Evolutionary conservation across 2,888 invertebrate species (phyloP).

Genomic region (Drosophila pseudotakahashii): DNA sequence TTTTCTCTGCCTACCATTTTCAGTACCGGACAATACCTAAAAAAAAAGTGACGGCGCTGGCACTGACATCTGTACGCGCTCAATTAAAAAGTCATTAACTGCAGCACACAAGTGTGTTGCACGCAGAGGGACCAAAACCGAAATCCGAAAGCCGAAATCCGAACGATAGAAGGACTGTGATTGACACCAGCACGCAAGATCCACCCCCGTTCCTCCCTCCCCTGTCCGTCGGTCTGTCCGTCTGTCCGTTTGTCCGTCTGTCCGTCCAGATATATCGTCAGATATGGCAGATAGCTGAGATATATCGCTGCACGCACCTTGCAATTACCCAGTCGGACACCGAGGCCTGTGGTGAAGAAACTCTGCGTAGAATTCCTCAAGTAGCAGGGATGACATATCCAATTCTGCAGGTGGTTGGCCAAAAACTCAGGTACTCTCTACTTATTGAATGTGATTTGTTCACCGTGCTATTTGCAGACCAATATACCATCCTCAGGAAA

Average conservation of each 20-base stretch:
- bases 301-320: conserved; percentile 51
- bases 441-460: neutral
- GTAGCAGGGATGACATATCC: conserved; percentile 3
- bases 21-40: conserved; percentile 51
- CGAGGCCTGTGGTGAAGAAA: conserved; percentile 2
- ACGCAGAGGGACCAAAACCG: neutral
- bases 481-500: no score
- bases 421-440: neutral
- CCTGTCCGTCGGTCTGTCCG: neutral
- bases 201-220: conserved; percentile 18
- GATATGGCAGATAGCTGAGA: conserved; percentile 1
- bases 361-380: neutral
- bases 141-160: neutral
- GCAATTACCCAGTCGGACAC: conserved; percentile 26
- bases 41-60: conserved; percentile 72
- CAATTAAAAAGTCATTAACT: conserved; percentile 80
- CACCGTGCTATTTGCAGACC: neutral
- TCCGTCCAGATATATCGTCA: neutral
- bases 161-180: conserved; percentile 53
- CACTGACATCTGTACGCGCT: conserved; percentile 74
- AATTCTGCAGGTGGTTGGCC: conserved; percentile 1
- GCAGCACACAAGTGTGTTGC: conserved; percentile 20
- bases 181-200: conserved; percentile 71
- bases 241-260: neutral
- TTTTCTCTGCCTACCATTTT: no score